phyloP scores from a whole-genome alignment of 2,888 invertebrate genomes.

The Meloe dianella region DNA sequence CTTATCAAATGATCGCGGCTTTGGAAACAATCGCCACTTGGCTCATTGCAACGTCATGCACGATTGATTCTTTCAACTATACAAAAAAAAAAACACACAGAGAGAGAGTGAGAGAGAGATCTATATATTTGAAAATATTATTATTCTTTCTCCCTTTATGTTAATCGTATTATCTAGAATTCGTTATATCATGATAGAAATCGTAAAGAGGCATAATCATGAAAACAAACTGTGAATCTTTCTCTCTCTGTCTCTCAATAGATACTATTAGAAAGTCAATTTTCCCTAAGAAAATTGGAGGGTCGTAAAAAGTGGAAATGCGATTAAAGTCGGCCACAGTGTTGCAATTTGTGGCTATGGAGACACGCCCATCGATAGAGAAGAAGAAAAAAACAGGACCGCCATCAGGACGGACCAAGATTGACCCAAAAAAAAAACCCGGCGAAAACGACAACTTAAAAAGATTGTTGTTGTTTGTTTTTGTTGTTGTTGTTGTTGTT shows the following conservation, averaged over 20 bases:
- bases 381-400: conserved; percentile 35
- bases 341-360: conserved; percentile 56
- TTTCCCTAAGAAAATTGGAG: conserved; percentile 58
- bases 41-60: conserved; percentile 29
- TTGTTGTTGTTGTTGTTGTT: too few species aligned
- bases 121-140: not conserved
- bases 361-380: conserved; percentile 51
- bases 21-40: conserved; percentile 30
- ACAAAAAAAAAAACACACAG: not conserved
- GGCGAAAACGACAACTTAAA: conserved; percentile 6
- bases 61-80: not conserved
- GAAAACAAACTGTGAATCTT: too few species aligned
- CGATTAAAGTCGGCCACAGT: conserved; percentile 53
- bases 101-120: not conserved
- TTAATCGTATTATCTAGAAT: too few species aligned
- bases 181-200: too few species aligned
- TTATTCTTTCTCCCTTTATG: not conserved
- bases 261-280: conserved; percentile 48
- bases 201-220: not conserved
- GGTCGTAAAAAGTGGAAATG: conserved; percentile 57
- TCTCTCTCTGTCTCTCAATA: too few species aligned
- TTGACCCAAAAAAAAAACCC: conserved; percentile 7
- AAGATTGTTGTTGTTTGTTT: too few species aligned
- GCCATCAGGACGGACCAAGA: conserved; percentile 29
- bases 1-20: conserved; percentile 41